Conservation (phyloP, 2,888 invertebrate genomes). For the Synanthedon tipuliformis region DNA sequence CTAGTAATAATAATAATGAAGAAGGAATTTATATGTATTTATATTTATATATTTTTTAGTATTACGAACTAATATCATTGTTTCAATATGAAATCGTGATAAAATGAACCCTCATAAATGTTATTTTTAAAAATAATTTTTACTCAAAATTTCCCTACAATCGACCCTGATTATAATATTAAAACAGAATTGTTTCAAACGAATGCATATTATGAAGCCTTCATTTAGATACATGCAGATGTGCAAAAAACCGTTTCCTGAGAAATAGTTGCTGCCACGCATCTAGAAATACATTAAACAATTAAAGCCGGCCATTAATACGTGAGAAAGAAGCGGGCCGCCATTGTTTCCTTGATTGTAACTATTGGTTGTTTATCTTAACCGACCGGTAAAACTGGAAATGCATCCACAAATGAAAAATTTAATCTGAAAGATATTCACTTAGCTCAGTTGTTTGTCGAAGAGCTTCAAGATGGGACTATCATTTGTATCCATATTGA, state of each 20-base stretch:
- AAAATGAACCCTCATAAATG: too few relatives aligned
- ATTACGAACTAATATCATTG: too few relatives aligned
- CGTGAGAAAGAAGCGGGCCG: slow-evolving; percentile 4
- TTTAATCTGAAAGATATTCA: neutral
- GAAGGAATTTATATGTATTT: too few relatives aligned
- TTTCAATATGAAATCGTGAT: too few relatives aligned
- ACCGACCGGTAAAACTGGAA: slow-evolving; percentile 28
- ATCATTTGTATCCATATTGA: slow-evolving; percentile 14
- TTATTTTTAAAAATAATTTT: too few relatives aligned
- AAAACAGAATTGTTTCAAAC: too few relatives aligned
- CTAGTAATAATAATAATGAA: too few relatives aligned
- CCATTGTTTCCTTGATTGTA: neutral
- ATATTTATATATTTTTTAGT: too few relatives aligned
- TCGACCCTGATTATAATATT: too few relatives aligned
- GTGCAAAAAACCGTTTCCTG: neutral
- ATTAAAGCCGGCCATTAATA: neutral
- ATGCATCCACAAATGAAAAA: neutral
- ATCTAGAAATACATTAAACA: slow-evolving; percentile 1
- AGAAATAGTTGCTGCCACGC: neutral
- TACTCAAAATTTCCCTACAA: too few relatives aligned
- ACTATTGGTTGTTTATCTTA: slow-evolving; percentile 4
- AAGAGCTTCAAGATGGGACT: slow-evolving; percentile 34
- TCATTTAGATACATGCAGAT: neutral
- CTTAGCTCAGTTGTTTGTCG: slow-evolving; percentile 15
- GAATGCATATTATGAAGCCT: neutral